phyloP scores from a whole-genome alignment of 53 echinoderm and acorn worm genomes.

The Henricia sp. region DNA sequence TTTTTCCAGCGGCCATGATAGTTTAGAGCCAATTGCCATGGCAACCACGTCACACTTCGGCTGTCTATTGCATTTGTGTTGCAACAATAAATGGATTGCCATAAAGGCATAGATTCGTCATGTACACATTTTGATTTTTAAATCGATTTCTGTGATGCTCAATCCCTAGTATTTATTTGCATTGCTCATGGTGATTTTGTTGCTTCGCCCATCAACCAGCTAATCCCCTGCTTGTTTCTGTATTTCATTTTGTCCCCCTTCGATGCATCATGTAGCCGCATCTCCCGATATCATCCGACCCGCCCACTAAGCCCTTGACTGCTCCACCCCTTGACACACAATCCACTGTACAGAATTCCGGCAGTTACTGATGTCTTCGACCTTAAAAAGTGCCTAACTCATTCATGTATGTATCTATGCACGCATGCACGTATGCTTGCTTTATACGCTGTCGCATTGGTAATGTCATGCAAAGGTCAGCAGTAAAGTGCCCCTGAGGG shows the following conservation, averaged over 20 bases:
- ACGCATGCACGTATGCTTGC: slow-evolving; percentile 49
- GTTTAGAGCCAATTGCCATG: too few relatives aligned
- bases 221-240: slow-evolving; percentile 19
- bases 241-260: neutral
- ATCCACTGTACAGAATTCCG: neutral
- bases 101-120: too few relatives aligned
- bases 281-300: slow-evolving; percentile 20
- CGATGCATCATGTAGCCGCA: slow-evolving; percentile 35
- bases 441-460: neutral
- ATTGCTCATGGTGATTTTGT: neutral
- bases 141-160: too few relatives aligned
- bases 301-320: slow-evolving; percentile 25
- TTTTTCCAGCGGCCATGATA: too few relatives aligned
- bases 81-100: too few relatives aligned
- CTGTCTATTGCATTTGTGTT: too few relatives aligned
- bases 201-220: neutral
- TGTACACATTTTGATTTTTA: too few relatives aligned
- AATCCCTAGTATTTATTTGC: neutral
- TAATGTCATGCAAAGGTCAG: too few relatives aligned
- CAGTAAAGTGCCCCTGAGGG: too few relatives aligned
- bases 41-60: too few relatives aligned
- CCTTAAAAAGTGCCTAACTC: slow-evolving; percentile 27
- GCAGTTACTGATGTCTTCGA: slow-evolving; percentile 34
- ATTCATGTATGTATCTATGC: slow-evolving; percentile 60
- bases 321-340: slow-evolving; percentile 14